Evolutionary conservation across 2,113 vertebrate species (phyloP).

Genomic region (Phodopus roborovskii): DNA sequence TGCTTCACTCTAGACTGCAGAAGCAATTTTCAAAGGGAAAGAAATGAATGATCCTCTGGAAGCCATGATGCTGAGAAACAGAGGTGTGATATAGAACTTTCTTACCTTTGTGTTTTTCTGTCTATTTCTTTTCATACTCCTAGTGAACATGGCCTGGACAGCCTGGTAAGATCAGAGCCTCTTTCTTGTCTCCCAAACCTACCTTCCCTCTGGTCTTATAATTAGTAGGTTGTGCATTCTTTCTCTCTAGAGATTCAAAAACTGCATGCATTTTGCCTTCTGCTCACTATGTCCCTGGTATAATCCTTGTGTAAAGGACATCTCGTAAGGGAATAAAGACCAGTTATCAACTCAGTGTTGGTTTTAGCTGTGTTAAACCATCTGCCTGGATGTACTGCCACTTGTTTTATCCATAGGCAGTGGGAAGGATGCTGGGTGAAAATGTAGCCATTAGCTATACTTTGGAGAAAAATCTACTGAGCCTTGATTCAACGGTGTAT

Average conservation of each 20-base stretch:
- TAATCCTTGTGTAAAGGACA: rapidly evolving
- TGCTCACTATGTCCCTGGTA: background rate
- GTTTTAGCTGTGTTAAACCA: background rate
- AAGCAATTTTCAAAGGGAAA: conserved; percentile 47
- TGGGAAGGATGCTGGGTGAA: background rate
- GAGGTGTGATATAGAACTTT: conserved; percentile 62
- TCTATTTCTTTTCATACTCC: background rate
- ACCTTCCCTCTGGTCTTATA: rapidly evolving
- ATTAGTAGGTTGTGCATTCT: too few species aligned
- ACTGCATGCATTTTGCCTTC: background rate
- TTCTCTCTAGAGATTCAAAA: background rate
- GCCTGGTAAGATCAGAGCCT: rapidly evolving
- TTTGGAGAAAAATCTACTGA: background rate
- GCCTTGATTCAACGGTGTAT: background rate
- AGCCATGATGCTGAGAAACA: background rate
- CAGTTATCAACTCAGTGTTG: background rate
- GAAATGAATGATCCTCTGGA: background rate
- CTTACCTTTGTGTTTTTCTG: background rate
- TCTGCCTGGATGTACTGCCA: too few species aligned
- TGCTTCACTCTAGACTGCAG: background rate
- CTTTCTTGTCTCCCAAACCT: background rate
- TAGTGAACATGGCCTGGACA: background rate
- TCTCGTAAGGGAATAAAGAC: background rate
- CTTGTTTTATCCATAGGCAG: background rate
- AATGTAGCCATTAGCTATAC: rapidly evolving